A percentile compares a stretch with the other conserved stretches of the same genome.
These are phyloP conservation scores for Cossypha polioptera DNA, from an alignment of 2,797 vertebrate species.

Conservation along the genomic window DNA sequence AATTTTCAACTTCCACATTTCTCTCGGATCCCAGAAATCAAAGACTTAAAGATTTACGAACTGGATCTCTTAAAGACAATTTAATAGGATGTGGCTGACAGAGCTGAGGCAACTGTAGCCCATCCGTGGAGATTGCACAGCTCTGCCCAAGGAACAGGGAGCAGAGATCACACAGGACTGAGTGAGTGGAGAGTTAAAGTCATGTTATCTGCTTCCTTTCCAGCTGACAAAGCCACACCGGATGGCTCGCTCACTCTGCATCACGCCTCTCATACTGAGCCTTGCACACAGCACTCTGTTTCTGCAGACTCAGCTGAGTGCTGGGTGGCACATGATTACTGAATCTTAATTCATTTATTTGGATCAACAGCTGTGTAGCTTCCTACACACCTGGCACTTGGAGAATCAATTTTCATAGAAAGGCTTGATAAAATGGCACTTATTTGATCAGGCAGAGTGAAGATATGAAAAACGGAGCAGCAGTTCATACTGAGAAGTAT, in stretches of 20 bases:
- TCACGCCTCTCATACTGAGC: not conserved
- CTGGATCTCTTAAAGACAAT: not conserved
- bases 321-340: not conserved
- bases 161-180: not conserved
- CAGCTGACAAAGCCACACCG: not conserved
- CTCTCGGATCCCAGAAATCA: not conserved
- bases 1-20: not conserved
- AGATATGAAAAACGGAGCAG: not conserved
- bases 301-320: not conserved
- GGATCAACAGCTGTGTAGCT: not conserved
- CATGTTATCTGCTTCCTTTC: not conserved
- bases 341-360: not conserved
- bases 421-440: not conserved
- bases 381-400: constrained; percentile 4
- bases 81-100: not conserved
- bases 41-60: not conserved
- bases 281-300: not conserved
- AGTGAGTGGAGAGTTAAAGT: not conserved
- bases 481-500: not conserved
- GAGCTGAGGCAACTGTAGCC: not conserved
- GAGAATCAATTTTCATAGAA: not conserved
- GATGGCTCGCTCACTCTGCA: not conserved
- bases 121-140: accelerated
- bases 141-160: not conserved
- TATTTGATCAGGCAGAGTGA: not conserved